These are phyloP conservation scores for Aromia moschata DNA, from an alignment of 2,888 invertebrate species.

Conservation along the genomic window DNA sequence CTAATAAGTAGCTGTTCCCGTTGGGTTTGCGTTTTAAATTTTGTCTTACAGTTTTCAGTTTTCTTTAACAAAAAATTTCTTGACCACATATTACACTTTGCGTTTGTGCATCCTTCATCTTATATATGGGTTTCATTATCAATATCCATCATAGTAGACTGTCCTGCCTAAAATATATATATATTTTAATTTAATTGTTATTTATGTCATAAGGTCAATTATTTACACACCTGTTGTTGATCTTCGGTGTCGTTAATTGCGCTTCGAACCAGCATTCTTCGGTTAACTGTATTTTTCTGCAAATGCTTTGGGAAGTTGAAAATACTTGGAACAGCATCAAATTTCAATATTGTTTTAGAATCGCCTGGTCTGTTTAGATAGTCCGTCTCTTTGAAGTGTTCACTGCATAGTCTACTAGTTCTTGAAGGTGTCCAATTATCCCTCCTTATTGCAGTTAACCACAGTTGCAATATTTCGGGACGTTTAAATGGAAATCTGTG, in stretches of 20 bases:
- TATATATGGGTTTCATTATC: no score
- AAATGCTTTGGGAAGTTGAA: slow-evolving; percentile 3
- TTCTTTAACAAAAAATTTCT: no score
- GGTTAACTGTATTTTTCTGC: neutral
- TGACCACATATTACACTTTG: no score
- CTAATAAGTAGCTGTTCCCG: no score
- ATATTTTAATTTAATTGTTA: neutral
- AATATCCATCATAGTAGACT: no score
- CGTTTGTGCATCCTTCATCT: no score
- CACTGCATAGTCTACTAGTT: neutral
- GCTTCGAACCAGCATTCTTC: neutral
- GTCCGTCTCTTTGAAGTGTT: neutral
- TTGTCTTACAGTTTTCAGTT: no score
- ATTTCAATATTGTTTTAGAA: neutral
- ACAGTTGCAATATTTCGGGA: neutral
- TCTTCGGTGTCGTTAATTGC: neutral
- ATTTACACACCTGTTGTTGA: neutral
- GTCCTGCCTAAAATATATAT: neutral
- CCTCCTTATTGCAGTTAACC: neutral
- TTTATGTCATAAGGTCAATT: neutral
- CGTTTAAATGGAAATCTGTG: neutral
- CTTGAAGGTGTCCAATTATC: neutral
- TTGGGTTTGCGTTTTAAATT: no score
- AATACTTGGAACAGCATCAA: slow-evolving; percentile 3
- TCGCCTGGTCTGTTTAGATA: neutral